Evolutionary conservation across 2,888 invertebrate species (phyloP).

Genomic region (Tenthredo notha): DNA sequence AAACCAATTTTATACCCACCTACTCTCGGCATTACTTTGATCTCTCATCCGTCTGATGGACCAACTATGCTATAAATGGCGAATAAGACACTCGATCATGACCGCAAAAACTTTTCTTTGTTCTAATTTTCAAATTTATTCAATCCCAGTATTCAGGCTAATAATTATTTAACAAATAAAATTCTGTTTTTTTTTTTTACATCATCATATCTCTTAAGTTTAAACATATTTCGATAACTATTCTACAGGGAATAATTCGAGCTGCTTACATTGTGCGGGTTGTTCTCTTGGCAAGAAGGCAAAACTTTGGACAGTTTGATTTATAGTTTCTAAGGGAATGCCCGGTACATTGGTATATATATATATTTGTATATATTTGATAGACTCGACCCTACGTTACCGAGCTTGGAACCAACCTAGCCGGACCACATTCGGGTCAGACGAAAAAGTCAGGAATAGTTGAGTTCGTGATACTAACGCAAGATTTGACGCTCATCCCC

Average conservation of each 20-base stretch:
- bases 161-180: background rate
- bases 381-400: conserved; percentile 18
- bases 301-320: conserved; percentile 50
- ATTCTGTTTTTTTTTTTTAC: background rate
- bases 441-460: background rate
- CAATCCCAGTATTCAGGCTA: background rate
- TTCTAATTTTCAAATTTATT: background rate
- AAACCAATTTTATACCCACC: conserved; percentile 66
- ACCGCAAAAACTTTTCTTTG: background rate
- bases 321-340: conserved; percentile 28
- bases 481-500: conserved; percentile 34
- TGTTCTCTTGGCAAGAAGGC: conserved; percentile 35
- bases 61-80: background rate
- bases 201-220: background rate
- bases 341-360: background rate
- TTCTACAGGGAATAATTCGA: background rate
- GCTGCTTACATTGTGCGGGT: background rate
- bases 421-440: background rate
- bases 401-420: background rate
- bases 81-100: background rate
- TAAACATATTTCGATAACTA: background rate
- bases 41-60: conserved; percentile 6
- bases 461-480: background rate
- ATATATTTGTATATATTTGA: background rate
- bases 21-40: conserved; percentile 42